Conservation (phyloP, 2,888 invertebrate genomes). For the Heliconius sara region DNA sequence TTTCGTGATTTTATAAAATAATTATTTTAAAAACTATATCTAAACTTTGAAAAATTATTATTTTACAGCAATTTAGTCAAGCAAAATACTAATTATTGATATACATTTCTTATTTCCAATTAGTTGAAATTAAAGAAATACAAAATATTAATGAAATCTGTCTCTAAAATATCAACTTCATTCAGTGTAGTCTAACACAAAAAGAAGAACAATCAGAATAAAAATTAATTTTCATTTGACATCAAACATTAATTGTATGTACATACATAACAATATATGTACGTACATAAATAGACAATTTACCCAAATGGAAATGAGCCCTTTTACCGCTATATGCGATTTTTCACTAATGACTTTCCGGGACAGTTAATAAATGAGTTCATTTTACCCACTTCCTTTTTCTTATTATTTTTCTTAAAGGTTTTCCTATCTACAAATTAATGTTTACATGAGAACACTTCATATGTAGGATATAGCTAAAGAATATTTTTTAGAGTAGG, state of each 20-base stretch:
- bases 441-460: neutral
- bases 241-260: neutral
- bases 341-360: neutral
- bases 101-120: neutral
- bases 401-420: neutral
- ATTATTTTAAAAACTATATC: neutral
- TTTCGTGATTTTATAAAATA: neutral
- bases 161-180: no score
- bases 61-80: neutral
- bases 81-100: neutral
- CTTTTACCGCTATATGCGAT: neutral
- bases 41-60: neutral
- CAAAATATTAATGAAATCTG: neutral
- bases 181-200: no score
- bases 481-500: no score
- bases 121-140: neutral
- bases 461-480: no score
- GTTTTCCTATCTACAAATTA: neutral
- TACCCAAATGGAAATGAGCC: neutral
- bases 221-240: no score
- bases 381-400: neutral
- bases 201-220: no score
- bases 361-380: slow-evolving; percentile 12
- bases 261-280: neutral
- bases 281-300: neutral